Evolutionary conservation across 2,113 vertebrate species (phyloP), one percentile per base, ranked within the genome.

Genomic region (Pampusana beccarii): DNA sequence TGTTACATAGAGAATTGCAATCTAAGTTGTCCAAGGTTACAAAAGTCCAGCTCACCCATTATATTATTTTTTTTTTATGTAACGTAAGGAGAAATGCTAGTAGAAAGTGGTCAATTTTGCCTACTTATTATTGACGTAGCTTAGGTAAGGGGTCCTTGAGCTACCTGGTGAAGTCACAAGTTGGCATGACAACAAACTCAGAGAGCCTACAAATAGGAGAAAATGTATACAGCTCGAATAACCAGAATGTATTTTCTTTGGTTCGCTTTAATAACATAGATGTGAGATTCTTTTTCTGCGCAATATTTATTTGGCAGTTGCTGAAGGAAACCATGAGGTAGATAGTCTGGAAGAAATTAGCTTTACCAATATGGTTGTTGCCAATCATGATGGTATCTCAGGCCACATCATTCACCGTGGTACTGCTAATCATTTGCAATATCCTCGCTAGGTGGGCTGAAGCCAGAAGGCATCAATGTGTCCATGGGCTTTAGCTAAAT

Each of bases 131-230:
- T 25, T 95, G 80, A 95, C 96, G 77, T 92, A 93, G 65, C 69
- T 92, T 80, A 90, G 83, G 57, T 92, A 91, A 93, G 88, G 69
- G 65, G 86, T 95, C 91, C 95, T 96, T 96, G 96, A 95, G 69
- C 34, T 94, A 93, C 75, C 82, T 93, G 64, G 72, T 92, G 61
- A 96, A 96, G 92, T 81, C 92, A 87, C 53, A 96, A 91, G 90
- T 96, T 96, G 95, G 93, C 90, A 95, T 96, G 95, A 96, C 95
- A 96, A 96, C 93, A 79, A 83, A 75, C 60, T 93, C 38, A n/a
- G 53, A 80, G 64, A 91, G 44, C 60, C 48, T 69, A 86, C 93
- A 95, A 96, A 91, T 7, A 78, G 44, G 44, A 89, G 53, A 94
- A 96, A 92, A 94, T 90, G 3, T 48, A 80, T 72, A 88, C 69